Evolutionary conservation across 2,888 invertebrate genomes (phyloP), one percentile per base, ranked within the genome.

Genomic region (Ctenicera cuprea): DNA sequence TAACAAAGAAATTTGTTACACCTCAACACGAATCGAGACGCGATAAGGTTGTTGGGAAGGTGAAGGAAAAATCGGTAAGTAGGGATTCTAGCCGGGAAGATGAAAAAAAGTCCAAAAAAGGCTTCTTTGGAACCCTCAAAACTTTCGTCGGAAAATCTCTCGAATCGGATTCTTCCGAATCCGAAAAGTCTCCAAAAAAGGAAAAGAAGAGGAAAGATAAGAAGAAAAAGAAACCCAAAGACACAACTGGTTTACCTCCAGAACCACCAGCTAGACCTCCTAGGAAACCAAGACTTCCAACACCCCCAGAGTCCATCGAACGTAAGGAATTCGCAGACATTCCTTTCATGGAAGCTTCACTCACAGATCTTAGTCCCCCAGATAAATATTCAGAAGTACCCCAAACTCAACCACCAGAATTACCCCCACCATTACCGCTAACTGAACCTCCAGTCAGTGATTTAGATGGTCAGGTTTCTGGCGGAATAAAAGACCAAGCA

Each of bases 121-220:
- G 86, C 20, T 86, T 87, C 79, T 84, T 87, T 63, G 86, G 86
- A 67, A 85, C 86, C 4, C 80, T 87, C 8, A 87, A 86, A 82
- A 86, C 83, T 59, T 85, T 87, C 67, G 86, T 86, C 48, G 83
- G 83, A 61, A 85, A 85, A 77, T 87, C 87, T 14, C 81, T 85
- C 16, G 87, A 86, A 67, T 82, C 83, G 63, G 86, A 87, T 41
- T 86, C 87, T 76, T 86, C 86, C 8, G 87, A 87, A 74, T 85
- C 87, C 7, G 86, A 86, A 76, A 86, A 84, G 80, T 83, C 84
- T 2, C 82, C 84, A 7, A 84, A 83, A 74, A 83, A 83, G 78
- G 77, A 84, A 79, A 81, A 82, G 78, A 76, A 84, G 80, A 77
- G 83, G 80, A 77, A 66, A 76, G 82, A 75, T 72, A 82, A 76